Conservation (phyloP, 1,140 invertebrate genomes). For the Nymphalis io region DNA sequence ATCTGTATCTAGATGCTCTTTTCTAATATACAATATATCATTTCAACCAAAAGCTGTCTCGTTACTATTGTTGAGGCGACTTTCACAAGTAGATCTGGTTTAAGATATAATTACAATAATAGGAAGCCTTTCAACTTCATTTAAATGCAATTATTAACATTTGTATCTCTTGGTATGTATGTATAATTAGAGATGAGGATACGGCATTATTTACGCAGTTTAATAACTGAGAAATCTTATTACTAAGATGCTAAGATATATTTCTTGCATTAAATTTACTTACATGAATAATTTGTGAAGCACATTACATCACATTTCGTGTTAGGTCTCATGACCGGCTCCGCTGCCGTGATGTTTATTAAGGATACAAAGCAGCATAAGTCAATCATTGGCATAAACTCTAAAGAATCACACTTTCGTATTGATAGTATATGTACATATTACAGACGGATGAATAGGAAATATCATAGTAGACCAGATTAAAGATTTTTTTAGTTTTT, state of each 20-base stretch:
- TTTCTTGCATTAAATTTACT: too few species aligned
- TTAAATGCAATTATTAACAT: constrained; percentile 5
- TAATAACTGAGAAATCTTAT: not conserved
- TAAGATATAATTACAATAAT: constrained; percentile 37
- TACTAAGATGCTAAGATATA: not conserved
- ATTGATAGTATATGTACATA: too few species aligned
- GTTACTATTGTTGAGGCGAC: constrained; percentile 36
- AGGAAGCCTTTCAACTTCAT: constrained; percentile 27
- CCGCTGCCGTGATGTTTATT: too few species aligned
- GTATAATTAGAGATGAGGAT: not conserved
- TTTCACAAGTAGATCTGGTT: constrained; percentile 34
- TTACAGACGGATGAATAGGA: too few species aligned
- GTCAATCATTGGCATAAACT: too few species aligned
- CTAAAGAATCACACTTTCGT: too few species aligned
- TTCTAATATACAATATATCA: constrained; percentile 23
- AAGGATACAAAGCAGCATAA: too few species aligned
- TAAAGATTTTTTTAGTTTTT: too few species aligned
- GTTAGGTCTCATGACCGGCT: too few species aligned
- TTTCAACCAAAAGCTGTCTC: constrained; percentile 20
- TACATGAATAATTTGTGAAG: too few species aligned
- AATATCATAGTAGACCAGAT: too few species aligned
- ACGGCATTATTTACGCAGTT: not conserved
- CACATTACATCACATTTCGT: too few species aligned
- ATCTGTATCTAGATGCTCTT: constrained; percentile 21
- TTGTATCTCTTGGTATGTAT: not conserved